Conservation (phyloP, 2,888 invertebrate species). For the Cryptops parisi region DNA sequence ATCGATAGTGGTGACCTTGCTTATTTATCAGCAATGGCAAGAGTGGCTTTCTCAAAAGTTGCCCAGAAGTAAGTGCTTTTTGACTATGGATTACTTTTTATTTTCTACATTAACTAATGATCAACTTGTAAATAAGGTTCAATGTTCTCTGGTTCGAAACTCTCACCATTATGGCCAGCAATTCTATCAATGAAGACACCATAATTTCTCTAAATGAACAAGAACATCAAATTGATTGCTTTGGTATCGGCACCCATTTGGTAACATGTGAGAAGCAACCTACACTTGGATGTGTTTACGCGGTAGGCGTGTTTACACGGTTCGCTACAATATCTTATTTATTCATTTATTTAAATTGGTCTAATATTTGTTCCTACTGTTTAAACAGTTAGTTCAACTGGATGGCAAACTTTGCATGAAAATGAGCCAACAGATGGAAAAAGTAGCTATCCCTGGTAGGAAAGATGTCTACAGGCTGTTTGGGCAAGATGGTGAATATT, state of each 20-base stretch:
- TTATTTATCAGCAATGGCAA: conserved; percentile 75
- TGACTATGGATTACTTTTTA: background rate
- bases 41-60: conserved; percentile 63
- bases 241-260: conserved; percentile 95
- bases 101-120: background rate
- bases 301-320: conserved; percentile 41
- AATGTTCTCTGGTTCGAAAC: conserved; percentile 72
- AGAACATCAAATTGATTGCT: conserved; percentile 89
- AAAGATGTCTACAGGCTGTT: conserved; percentile 61
- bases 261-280: conserved; percentile 98
- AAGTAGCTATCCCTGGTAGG: conserved; percentile 92
- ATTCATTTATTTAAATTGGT: too few species aligned
- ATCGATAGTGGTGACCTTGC: conserved; percentile 96
- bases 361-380: background rate
- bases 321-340: too few species aligned
- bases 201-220: conserved; percentile 94
- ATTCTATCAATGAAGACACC: conserved; percentile 98
- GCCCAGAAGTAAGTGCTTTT: conserved; percentile 41
- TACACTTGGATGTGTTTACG: conserved; percentile 93
- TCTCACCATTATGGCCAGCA: conserved; percentile 86
- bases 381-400: conserved; percentile 63
- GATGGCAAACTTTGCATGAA: conserved; percentile 85
- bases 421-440: conserved; percentile 89
- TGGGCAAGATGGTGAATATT: conserved; percentile 37
- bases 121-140: conserved; percentile 35